Evolutionary conservation across 2,888 invertebrate species (phyloP), one percentile per base, ranked within the genome.

Genomic region (Sussaba pulchella): DNA sequence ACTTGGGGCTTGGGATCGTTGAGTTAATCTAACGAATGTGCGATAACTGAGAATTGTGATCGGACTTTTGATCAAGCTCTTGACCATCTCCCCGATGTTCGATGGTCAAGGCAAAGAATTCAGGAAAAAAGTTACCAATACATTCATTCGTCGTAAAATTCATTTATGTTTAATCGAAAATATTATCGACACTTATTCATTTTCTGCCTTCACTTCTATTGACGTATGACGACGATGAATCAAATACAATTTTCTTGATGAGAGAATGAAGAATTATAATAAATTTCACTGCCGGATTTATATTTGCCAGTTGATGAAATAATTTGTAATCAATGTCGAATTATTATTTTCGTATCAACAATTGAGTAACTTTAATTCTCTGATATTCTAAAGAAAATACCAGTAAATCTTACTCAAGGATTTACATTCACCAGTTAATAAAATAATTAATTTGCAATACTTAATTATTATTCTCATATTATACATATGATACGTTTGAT

Each of bases 31-130:
- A 41, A 57, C 70, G 50, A 50, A 45, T 59, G 64, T 70, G 74
- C 70, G 74, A 74, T 70, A 70, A 79, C 79, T 39, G 24, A 43
- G 64, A 21, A 59, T 59, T 41, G 70, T 79, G 70, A 79, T 79
- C 50, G 66, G 74, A 74, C 57, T 74, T 50, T 70, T 57, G 70
- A 79, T 70, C 19, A 41, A 31, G 31, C 45, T 26, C 9, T 17
- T 24, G 10, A 63, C 26, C 43, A 12, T 39, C 41, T 54, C 10
- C 9, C 39, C 21, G 24, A 12, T 36, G 52, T 52, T 72, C 72
- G 78, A 61, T 47, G 77, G 77, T 59, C 71, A 66, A 72, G 59
- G 21, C 14, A 9, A 59, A 41, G 14, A 36, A 50, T 69, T 43
- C 2, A 24, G 21, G 9, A 36, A 59, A 36, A 17, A 17, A 9